These are phyloP conservation scores for Ia io DNA, from an alignment of 2,113 vertebrate genomes.

Conservation along the genomic window DNA sequence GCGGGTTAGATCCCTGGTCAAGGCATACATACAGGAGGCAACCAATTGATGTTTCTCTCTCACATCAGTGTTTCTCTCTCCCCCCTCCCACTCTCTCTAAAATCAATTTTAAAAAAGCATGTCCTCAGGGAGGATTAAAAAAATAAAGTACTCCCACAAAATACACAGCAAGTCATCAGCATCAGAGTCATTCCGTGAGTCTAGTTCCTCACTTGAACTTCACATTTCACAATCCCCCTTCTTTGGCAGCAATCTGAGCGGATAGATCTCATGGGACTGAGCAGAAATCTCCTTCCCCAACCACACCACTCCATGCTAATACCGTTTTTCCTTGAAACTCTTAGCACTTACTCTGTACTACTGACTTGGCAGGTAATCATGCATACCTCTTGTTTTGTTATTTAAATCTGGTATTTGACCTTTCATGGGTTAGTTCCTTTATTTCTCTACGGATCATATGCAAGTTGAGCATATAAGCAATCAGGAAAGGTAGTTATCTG, in stretches of 20 bases:
- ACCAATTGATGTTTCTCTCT: not conserved
- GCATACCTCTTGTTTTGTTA: not conserved
- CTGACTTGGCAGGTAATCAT: not conserved
- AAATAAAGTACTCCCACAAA: not conserved
- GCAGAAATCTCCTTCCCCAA: not conserved
- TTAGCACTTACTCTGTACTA: not conserved
- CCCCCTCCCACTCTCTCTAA: not conserved
- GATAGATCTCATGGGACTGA: not conserved
- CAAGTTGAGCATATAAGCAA: not conserved
- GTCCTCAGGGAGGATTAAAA: not conserved
- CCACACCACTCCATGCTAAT: not conserved
- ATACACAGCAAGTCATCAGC: not conserved
- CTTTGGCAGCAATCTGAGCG: not conserved
- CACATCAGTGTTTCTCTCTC: not conserved
- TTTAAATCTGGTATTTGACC: constrained; percentile 34
- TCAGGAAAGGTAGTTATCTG: not conserved
- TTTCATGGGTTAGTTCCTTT: not conserved
- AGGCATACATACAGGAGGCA: not conserved
- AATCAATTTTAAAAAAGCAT: not conserved
- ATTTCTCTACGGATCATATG: not conserved
- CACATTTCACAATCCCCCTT: not conserved
- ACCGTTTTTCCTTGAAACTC: not conserved
- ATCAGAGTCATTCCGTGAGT: not conserved
- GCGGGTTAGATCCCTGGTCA: not conserved
- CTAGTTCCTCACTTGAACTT: not conserved